These are phyloP conservation scores for Atrichornis clamosus DNA, from an alignment of 2,113 vertebrate genomes.

Conservation along the genomic window DNA sequence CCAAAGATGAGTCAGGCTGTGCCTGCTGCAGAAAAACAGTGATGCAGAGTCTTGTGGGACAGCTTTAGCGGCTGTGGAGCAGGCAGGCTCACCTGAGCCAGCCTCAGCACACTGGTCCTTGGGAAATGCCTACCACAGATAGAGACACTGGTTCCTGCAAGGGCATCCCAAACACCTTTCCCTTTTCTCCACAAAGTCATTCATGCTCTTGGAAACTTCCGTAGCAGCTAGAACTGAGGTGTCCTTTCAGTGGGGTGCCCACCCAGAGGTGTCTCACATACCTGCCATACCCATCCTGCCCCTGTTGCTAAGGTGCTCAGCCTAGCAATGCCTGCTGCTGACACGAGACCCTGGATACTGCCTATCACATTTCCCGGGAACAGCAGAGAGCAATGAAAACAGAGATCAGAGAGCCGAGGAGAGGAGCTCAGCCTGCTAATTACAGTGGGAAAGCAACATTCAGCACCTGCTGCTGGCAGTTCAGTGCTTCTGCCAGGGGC, in stretches of 20 bases:
- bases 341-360: conserved; percentile 11
- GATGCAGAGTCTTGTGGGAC: conserved; percentile 38
- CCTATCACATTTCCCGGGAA: conserved; percentile 32
- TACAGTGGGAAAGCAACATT: neutral
- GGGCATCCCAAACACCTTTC: neutral
- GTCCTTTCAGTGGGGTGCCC: neutral
- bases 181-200: neutral
- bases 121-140: neutral
- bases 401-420: conserved; percentile 6
- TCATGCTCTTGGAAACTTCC: neutral
- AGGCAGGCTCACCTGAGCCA: conserved; percentile 36
- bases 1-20: conserved; percentile 46
- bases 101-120: neutral
- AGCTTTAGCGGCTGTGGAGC: conserved; percentile 27
- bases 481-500: neutral
- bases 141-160: neutral
- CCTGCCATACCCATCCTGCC: neutral
- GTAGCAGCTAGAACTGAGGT: neutral
- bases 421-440: conserved; percentile 29
- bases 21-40: conserved; percentile 39
- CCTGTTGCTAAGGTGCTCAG: conserved; percentile 39
- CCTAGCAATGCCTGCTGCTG: neutral
- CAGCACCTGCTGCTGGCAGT: conserved; percentile 23
- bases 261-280: neutral
- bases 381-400: conserved; percentile 34